Evolutionary conservation across 2,113 vertebrate genomes (phyloP), one percentile per base, ranked within the genome.

Genomic region (Paramisgurnus dabryanus): DNA sequence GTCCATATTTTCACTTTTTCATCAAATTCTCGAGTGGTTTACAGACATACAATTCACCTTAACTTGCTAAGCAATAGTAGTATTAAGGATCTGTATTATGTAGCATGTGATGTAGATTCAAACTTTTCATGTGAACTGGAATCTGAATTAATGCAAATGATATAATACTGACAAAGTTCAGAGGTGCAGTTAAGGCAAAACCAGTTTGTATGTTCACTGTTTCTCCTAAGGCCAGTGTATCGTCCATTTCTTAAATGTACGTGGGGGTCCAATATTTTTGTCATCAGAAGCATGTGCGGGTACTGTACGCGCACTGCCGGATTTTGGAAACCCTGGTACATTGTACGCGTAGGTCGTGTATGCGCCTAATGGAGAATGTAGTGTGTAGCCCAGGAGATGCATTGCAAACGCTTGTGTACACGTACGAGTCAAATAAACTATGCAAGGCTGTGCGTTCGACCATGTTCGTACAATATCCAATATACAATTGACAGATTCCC

Each of bases 31-130:
- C 66, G 65, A 76, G 80, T 80, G 82, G 39, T 68, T 73, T 77
- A 58, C 10, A n/a, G 75, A 66, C 64, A 13, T 63, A 58, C 73
- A 49, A 47, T 67, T 47, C 81, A 75, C 55, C 45, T 53, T 27
- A 82, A 86, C 83, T 93, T 92, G 91, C 93, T 87, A 92, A 87
- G 93, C 90, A 92, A 92, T 90, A 43, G 82, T 82, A 67, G 75
- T 89, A 91, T 91, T 87, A 86, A 84, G 75, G 83, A 58, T 87
- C 80, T 85, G 84, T 70, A 78, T 34, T 78, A 73, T 84, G 86
- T 88, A 68, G 58, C 40, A 76, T 66, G 9, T 66, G 47, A 66
- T 41, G 50, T 39, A 60, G 39, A 55, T 43, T 10, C 67, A 45
- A 73, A 41, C 57, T 61, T 34, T 34, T 34, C 27, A 34, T 34